Conservation (phyloP, 2,113 vertebrate genomes). For the Porphyrio hochstetteri region DNA sequence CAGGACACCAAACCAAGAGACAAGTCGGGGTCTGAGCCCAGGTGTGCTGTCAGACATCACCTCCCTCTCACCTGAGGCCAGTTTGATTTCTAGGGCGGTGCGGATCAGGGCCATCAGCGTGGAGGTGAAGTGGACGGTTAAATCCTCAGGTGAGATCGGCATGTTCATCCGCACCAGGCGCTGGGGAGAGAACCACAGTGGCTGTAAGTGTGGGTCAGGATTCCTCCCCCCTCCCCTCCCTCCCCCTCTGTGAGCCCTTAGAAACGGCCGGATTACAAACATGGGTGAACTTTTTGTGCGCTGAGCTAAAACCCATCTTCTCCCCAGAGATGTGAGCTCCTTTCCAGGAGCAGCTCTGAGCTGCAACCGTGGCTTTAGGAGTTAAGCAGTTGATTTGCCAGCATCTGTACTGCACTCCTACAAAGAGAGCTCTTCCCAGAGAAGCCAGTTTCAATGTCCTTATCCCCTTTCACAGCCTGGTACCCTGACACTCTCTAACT, state of each 20-base stretch:
- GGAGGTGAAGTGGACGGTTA: conserved; percentile 92
- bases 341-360: neutral
- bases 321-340: fast-evolving
- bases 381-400: neutral
- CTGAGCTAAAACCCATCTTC: neutral
- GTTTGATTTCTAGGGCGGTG: conserved; percentile 92
- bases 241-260: neutral
- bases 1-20: neutral
- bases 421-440: neutral
- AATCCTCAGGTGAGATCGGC: conserved; percentile 89
- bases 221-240: neutral
- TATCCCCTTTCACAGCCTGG: neutral
- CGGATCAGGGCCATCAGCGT: conserved; percentile 94
- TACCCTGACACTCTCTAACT: neutral
- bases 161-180: conserved; percentile 96
- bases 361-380: fast-evolving
- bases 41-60: fast-evolving
- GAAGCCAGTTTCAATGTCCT: neutral
- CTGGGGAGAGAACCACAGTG: conserved; percentile 63
- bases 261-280: neutral
- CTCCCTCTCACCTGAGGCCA: conserved; percentile 84
- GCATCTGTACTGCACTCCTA: conserved; percentile 2
- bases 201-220: neutral
- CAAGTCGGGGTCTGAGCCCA: neutral
- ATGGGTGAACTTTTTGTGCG: neutral